These are phyloP conservation scores for Rhopalosiphum nymphaeae DNA, from an alignment of 2,888 invertebrate genomes.

Conservation along the genomic window DNA sequence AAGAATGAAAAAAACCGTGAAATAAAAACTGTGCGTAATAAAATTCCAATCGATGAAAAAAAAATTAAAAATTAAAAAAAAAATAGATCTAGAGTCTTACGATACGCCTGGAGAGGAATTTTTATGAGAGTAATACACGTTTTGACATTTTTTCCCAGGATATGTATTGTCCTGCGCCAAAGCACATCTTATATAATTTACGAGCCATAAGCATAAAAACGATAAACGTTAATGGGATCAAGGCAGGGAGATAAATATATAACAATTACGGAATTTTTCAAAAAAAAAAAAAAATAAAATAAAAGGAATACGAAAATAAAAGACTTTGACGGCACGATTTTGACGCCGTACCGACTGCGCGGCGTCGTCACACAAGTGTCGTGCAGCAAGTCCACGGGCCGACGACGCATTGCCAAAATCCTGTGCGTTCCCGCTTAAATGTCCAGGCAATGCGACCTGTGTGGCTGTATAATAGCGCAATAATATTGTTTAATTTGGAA, in stretches of 20 bases:
- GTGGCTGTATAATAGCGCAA: not conserved
- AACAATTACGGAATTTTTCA: not conserved
- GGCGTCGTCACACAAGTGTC: not conserved
- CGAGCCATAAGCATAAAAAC: not conserved
- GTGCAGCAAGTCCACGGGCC: not conserved
- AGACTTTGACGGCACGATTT: constrained; percentile 44
- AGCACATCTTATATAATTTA: not conserved
- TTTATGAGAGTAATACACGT: constrained; percentile 31
- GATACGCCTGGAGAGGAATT: constrained; percentile 28
- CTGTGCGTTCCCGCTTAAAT: not conserved
- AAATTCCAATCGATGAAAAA: constrained; percentile 49
- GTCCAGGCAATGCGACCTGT: not conserved
- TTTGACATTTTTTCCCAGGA: constrained; percentile 26
- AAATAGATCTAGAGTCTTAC: not conserved
- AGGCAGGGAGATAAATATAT: constrained; percentile 27
- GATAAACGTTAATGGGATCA: constrained; percentile 9
- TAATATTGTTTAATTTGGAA: not conserved
- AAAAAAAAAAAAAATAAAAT: not conserved
- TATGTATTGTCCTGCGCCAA: not conserved
- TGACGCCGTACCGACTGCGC: constrained; percentile 20
- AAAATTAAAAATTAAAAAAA: constrained; percentile 29
- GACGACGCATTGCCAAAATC: not conserved
- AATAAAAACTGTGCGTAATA: constrained; percentile 3
- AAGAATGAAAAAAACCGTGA: constrained; percentile 1
- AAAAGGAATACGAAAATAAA: constrained; percentile 23